Evolutionary conservation across 2,113 vertebrate genomes (phyloP), one percentile per base, ranked within the genome.

Genomic region (Todiramphus saurophagus): DNA sequence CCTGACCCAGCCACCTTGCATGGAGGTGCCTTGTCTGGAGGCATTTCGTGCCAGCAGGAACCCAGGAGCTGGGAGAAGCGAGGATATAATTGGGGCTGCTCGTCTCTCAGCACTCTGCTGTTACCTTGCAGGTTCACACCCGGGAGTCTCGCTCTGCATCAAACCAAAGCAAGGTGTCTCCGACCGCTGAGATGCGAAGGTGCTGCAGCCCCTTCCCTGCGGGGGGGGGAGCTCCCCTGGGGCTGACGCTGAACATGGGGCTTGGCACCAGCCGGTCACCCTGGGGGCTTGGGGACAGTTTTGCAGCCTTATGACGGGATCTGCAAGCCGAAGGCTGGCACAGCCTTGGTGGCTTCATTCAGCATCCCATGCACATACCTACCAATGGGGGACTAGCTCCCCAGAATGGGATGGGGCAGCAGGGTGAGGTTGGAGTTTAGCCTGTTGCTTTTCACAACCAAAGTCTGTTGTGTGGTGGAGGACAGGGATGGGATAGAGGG

Each of bases 91-190:
- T 78, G 94, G 70, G 86, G 93, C 48, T 75, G 72, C 80, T 72
- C 11, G 81, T 85, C 85, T 90, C 92, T 91, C 92, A 1, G 59
- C 4, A 6, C 75, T 67, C 9, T 90, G 19, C 75, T 70, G 87
- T 39, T 87, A 88, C 92, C 95, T 96, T 89, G 92, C 80, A 87
- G 85, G 68, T 92, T 96, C 94, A 89, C 96, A 96, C 94, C 91
- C 69, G 6, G 1, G 69, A 91, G 94, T 97, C 95, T 97, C 23
- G 1, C 95, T 94, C 95, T 84, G 89, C 69, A 64, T 89, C 62
- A 4, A 92, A 91, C 55, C 72, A 37, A 88, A 76, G 62, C 80
- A 24, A 83, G 6, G 10, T 23, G 37, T 81, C 90, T 75, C 51
- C 1, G 0, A 62, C 72, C 9, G 3, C 70, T 7, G 67, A 93